Evolutionary conservation across 2,888 invertebrate genomes (phyloP), one percentile per base, ranked within the genome.

Genomic region (Carpatolechia fugitivella): DNA sequence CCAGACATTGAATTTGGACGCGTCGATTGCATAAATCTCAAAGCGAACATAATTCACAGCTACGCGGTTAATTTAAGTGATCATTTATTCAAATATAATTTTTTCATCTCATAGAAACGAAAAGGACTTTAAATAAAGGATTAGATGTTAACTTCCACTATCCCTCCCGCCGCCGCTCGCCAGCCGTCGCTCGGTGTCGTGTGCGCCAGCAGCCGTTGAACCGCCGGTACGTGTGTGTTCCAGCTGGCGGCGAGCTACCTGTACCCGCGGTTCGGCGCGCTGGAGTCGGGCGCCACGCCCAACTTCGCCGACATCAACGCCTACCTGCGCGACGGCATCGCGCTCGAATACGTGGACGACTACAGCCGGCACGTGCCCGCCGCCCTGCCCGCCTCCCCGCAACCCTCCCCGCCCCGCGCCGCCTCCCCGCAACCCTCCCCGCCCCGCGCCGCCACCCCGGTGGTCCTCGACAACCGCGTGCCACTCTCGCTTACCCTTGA

Each of bases 221-320:
- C 24, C 24, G 24, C n/a, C 24, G 24, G 24, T 24, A 24, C 24
- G 24, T 41, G 50, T 16, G 52, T 52, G 64, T 83, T 81, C 76
- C 86, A 84, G 86, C 69, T 74, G 66, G 65, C 71, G 71, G 84
- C 82, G 72, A 66, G 82, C 64, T 86, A 91, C 81, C 83, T 91
- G 73, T 87, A 75, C 73, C 92, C 92, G 70, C 77, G 80, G 62
- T 92, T 91, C 81, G 74, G 69, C 59, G 91, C 90, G 79, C 79
- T 92, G 59, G 92, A 92, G 83, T 59, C 52, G 66, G 91, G 88
- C 64, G 80, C 60, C 65, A 80, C 88, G 74, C 88, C 82, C 75
- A 82, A 75, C 78, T 82, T 69, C 76, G 79, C 71, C 59, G 88
- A 88, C 69, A 76, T 88, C 57, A 61, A 70, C 70, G 72, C 68